A percentile compares a stretch with the other conserved stretches of the same genome.
phyloP scores from a whole-genome alignment of 2,113 vertebrate species.

The Cranoglanis bouderius region DNA sequence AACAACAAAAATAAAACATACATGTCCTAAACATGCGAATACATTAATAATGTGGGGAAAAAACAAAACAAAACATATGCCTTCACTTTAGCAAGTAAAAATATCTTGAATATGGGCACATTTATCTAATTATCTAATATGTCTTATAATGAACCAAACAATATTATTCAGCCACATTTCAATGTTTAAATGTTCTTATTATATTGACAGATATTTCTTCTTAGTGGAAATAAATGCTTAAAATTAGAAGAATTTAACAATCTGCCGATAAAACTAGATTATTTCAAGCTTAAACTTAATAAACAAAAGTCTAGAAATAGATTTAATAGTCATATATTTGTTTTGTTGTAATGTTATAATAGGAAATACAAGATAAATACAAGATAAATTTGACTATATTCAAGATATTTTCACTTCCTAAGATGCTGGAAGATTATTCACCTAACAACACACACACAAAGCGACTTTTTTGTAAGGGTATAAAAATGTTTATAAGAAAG shows the following conservation, averaged over 20 bases:
- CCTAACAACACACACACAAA: not conserved
- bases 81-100: not conserved
- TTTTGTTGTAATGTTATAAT: not conserved
- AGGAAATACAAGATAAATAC: not conserved
- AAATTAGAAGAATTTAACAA: not conserved
- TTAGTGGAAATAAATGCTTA: too few species aligned
- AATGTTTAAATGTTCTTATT: not conserved
- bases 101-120: not conserved
- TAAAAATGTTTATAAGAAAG: not conserved
- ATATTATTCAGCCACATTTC: not conserved
- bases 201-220: not conserved
- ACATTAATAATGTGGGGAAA: not conserved
- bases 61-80: not conserved
- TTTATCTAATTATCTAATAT: not conserved
- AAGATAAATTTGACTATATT: not conserved
- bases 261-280: not conserved
- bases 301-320: not conserved
- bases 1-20: not conserved
- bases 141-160: not conserved
- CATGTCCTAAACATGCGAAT: not conserved
- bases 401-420: too few species aligned
- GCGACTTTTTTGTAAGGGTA: not conserved
- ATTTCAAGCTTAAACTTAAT: not conserved
- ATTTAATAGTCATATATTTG: not conserved
- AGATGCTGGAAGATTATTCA: too few species aligned